A percentile compares a stretch with the other conserved stretches of the same genome.
These are phyloP conservation scores for Chaetogeoica ovagalla DNA, from an alignment of 2,888 invertebrate species.

Conservation along the genomic window DNA sequence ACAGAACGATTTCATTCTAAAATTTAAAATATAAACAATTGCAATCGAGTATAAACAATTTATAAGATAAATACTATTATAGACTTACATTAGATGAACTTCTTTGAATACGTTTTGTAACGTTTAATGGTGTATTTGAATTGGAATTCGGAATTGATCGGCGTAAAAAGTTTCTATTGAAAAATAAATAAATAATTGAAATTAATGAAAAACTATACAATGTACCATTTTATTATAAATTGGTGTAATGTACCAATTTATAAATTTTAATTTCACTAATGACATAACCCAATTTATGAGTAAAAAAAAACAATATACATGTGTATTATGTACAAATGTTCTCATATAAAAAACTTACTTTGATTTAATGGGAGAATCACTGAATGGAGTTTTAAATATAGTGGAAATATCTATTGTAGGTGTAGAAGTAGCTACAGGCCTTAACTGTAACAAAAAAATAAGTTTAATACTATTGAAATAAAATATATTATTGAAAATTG, in stretches of 20 bases:
- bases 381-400: neutral
- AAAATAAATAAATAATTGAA: neutral
- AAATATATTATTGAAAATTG: too few relatives aligned
- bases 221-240: too few relatives aligned
- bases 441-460: conserved; percentile 16
- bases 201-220: neutral
- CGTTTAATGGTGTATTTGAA: conserved; percentile 13
- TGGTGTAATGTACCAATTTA: too few relatives aligned
- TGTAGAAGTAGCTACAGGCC: conserved; percentile 27
- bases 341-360: neutral
- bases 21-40: neutral
- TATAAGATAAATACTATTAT: neutral
- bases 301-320: neutral
- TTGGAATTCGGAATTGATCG: neutral
- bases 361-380: neutral
- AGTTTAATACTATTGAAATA: neutral
- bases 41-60: neutral
- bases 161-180: neutral
- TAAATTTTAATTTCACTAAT: neutral
- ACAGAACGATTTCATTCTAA: neutral
- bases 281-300: neutral
- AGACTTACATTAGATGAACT: conserved; percentile 11
- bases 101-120: conserved; percentile 15
- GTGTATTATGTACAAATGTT: neutral
- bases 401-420: neutral